Percentiles rank a stretch among this genome's conserved stretches.
Conservation (phyloP, 2,797 vertebrate species). For the Okamejei kenojei region DNA sequence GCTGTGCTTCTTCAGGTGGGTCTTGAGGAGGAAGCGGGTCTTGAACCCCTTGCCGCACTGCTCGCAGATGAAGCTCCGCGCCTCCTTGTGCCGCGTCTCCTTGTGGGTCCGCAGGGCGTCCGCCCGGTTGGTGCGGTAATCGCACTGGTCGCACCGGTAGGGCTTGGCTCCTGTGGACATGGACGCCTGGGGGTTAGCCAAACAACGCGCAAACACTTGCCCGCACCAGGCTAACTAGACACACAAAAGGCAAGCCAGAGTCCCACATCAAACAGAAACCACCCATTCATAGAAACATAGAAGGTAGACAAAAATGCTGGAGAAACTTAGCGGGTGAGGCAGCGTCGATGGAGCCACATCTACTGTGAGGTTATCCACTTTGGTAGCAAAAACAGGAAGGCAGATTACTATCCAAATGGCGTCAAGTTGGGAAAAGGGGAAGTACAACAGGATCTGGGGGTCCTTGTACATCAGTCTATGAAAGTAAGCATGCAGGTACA, state of each 20-base stretch:
- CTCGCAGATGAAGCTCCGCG: conserved; percentile 84
- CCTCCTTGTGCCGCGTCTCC: conserved; percentile 78
- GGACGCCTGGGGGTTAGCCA: neutral
- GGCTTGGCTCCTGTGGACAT: conserved; percentile 75
- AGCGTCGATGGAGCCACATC: too few species aligned
- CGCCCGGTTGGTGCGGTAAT: conserved; percentile 85
- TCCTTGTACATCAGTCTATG: too few species aligned
- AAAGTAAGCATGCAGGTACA: too few species aligned
- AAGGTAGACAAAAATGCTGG: too few species aligned
- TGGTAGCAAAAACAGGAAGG: too few species aligned
- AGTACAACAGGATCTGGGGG: too few species aligned
- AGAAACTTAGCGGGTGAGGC: too few species aligned
- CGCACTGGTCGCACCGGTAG: conserved; percentile 75
- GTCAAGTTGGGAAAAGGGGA: too few species aligned
- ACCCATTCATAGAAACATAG: neutral
- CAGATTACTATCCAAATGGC: too few species aligned
- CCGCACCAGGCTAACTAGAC: neutral
- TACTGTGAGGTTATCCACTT: too few species aligned
- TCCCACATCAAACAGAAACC: too few species aligned
- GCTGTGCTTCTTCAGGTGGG: conserved; percentile 86
- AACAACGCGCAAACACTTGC: neutral
- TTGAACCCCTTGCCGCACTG: conserved; percentile 97
- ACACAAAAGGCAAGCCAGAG: too few species aligned
- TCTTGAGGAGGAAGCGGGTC: conserved; percentile 86
- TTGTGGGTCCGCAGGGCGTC: conserved; percentile 82